Evolutionary conservation across 2,888 invertebrate genomes (phyloP).

Genomic region (Salticus scenicus): DNA sequence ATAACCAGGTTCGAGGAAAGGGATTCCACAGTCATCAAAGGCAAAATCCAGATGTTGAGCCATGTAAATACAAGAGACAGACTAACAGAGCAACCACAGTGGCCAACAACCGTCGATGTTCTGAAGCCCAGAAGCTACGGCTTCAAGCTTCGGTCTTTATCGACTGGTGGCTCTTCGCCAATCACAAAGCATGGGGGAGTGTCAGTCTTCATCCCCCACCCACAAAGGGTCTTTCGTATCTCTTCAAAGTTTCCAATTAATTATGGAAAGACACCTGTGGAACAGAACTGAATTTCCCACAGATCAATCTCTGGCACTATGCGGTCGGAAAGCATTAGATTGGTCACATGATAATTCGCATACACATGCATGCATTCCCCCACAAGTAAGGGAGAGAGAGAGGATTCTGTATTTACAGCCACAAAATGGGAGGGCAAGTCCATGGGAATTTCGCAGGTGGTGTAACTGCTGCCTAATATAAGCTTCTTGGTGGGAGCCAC

Average conservation of each 20-base stretch:
- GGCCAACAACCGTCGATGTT: constrained; percentile 44
- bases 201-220: constrained; percentile 15
- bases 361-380: constrained; percentile 56
- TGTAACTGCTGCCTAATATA: constrained; percentile 55
- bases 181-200: constrained; percentile 50
- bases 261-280: constrained; percentile 70
- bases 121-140: constrained; percentile 61
- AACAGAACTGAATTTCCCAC: constrained; percentile 66
- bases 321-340: constrained; percentile 41
- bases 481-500: constrained; percentile 47
- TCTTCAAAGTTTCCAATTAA: constrained; percentile 68
- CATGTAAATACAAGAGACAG: constrained; percentile 35
- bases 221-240: constrained; percentile 27
- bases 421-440: constrained; percentile 47
- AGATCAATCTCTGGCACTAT: constrained; percentile 63
- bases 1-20: constrained; percentile 66
- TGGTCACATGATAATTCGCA: constrained; percentile 63
- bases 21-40: constrained; percentile 70
- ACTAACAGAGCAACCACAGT: constrained; percentile 26
- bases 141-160: constrained; percentile 50
- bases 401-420: constrained; percentile 53
- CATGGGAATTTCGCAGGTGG: constrained; percentile 61
- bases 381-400: constrained; percentile 22
- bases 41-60: constrained; percentile 70
- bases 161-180: constrained; percentile 68